Percentiles rank a stretch among this genome's conserved stretches.
Conservation (phyloP, 2,797 vertebrate genomes). For the Toxotes lorentzi region DNA sequence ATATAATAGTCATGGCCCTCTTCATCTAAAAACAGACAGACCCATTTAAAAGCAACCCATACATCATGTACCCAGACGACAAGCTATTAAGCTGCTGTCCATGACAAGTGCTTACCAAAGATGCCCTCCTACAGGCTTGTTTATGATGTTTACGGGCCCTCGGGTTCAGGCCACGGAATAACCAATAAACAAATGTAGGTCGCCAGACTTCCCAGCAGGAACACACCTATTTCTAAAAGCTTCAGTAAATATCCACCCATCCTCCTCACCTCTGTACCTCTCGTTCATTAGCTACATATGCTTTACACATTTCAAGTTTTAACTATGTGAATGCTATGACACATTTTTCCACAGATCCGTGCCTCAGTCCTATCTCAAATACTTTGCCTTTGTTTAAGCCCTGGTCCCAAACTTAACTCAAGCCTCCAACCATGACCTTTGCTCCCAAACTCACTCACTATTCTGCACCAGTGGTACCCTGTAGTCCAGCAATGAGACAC, state of each 20-base stretch:
- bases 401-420: conserved; percentile 42
- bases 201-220: conserved; percentile 68
- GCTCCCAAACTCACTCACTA: conserved; percentile 17
- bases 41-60: conserved; percentile 48
- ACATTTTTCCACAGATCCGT: conserved; percentile 48
- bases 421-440: conserved; percentile 39
- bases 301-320: conserved; percentile 31
- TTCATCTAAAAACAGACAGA: conserved; percentile 77
- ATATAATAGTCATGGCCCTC: conserved; percentile 4
- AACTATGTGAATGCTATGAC: conserved; percentile 22
- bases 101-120: conserved; percentile 45
- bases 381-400: conserved; percentile 45
- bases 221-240: conserved; percentile 64
- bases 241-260: conserved; percentile 32
- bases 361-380: conserved; percentile 35
- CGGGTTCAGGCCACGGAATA: conserved; percentile 59
- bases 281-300: conserved; percentile 41
- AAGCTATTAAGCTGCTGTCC: conserved; percentile 55
- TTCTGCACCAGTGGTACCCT: conserved; percentile 13
- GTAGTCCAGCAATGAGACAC: neutral
- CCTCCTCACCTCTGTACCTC: conserved; percentile 27
- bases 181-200: conserved; percentile 82
- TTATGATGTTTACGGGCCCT: conserved; percentile 58
- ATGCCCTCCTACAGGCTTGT: conserved; percentile 62
- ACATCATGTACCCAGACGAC: conserved; percentile 55